Evolutionary conservation across 1,140 invertebrate genomes (phyloP).

Genomic region (Bombus difficillimus): DNA sequence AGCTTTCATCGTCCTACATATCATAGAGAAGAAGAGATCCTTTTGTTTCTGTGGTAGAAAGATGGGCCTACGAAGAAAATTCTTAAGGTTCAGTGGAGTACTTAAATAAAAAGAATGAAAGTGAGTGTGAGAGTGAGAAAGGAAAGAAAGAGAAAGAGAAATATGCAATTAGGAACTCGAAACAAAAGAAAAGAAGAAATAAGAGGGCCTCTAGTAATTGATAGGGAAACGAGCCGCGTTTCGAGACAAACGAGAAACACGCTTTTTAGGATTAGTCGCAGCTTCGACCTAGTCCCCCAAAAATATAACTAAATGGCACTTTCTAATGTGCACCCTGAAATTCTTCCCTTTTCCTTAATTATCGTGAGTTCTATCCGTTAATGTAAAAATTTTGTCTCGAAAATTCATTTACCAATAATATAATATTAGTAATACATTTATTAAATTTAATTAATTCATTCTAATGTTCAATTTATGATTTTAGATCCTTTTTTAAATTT

Average conservation of each 20-base stretch:
- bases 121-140: slow-evolving; percentile 12
- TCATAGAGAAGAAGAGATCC: slow-evolving; percentile 63
- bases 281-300: slow-evolving; percentile 60
- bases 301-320: slow-evolving; percentile 36
- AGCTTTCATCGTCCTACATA: slow-evolving; percentile 76
- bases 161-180: neutral
- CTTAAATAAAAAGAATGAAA: slow-evolving; percentile 23
- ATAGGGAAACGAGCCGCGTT: slow-evolving; percentile 52
- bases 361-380: neutral
- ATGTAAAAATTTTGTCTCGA: neutral
- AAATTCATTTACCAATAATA: neutral
- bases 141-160: slow-evolving; percentile 55
- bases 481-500: neutral
- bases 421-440: neutral
- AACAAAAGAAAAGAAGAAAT: slow-evolving; percentile 3
- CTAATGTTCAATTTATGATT: neutral
- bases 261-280: slow-evolving; percentile 66
- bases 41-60: slow-evolving; percentile 38
- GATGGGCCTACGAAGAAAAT: slow-evolving; percentile 63
- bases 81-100: slow-evolving; percentile 18
- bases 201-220: slow-evolving; percentile 55
- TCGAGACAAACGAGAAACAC: slow-evolving; percentile 57
- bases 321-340: slow-evolving; percentile 16
- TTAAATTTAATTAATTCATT: neutral
- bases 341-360: slow-evolving; percentile 24